Base-by-base conservation (phyloP, 2,113 vertebrate genomes). In the Bagarius yarrelli region DNA sequence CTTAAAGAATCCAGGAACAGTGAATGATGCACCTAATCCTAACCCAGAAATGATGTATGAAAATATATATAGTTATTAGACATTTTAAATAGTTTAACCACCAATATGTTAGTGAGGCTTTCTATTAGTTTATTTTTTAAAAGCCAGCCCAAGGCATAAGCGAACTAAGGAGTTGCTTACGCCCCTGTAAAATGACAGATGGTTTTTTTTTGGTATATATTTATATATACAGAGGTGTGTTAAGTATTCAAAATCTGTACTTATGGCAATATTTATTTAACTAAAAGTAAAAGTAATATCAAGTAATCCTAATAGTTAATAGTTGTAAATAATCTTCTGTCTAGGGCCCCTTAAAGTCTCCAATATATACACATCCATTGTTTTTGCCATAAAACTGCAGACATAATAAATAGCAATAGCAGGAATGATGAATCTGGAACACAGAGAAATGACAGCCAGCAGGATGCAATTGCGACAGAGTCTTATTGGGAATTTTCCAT, bases 401-500 rank as follows among this genome's bases (percentile, higher is more conserved):
- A 14, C 40, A 1, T 8, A 18, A 47, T 47, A 52, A 27, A 8
- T 71, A 72, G 47, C 25, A 53, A 73, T 23, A 32, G 27, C 70
- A 55, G 27, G 27, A 55, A n/a, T 32, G 27, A 73, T 30, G 25
- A 27, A 73, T 55, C 27, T 55, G 70, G 27, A 34, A 55, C 27
- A 53, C 5, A 8, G 18, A 70, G n/a, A 73, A 53, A 12, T 73
- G 70, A 55, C 70, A 73, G 52, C 50, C 27, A 73, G 50, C 70
- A 73, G 70, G 70, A 55, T 55, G 30, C 70, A 73, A 23, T 73
- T 73, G 50, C 2, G 27, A 55, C 27, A 55, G 32, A 34, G 50
- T 19, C 34, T 55, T 55, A 73, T 55, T 73, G 50, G 50, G 50
- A 73, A 27, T 55, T 23, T 73, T 73, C 50, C 70, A 34, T 55